Evolutionary conservation across 1,140 invertebrate species (phyloP).

Genomic region (Brachionus plicatilis): DNA sequence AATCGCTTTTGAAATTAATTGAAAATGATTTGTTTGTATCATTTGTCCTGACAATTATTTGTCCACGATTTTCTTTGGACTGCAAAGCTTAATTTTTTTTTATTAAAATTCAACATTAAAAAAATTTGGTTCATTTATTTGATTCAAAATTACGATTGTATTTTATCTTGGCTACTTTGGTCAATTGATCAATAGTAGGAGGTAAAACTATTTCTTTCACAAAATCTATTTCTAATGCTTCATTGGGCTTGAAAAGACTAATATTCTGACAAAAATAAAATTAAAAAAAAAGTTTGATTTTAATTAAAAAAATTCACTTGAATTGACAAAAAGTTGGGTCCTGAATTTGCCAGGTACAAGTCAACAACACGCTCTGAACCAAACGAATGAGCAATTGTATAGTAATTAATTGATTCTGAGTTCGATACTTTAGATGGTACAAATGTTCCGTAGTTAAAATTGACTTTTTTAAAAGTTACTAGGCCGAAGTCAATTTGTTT

Average conservation of each 20-base stretch:
- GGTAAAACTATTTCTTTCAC: background rate
- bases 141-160: background rate
- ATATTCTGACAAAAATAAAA: background rate
- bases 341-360: background rate
- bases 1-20: background rate
- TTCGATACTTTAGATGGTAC: background rate
- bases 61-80: background rate
- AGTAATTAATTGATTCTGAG: background rate
- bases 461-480: background rate
- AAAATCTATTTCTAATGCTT: slow-evolving; percentile 7
- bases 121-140: background rate
- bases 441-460: background rate
- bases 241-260: background rate
- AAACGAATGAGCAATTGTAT: background rate
- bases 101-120: background rate
- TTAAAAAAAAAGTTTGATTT: background rate
- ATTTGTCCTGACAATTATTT: slow-evolving; percentile 19
- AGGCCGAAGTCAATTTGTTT: slow-evolving; percentile 21
- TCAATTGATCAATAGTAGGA: background rate
- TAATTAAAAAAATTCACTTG: background rate
- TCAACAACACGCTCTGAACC: background rate
- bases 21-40: background rate
- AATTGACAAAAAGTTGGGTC: background rate
- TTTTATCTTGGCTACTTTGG: slow-evolving; percentile 25
- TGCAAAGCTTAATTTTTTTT: background rate